Conservation (phyloP, 1,140 invertebrate species). For the Temnothorax longispinosus region DNA sequence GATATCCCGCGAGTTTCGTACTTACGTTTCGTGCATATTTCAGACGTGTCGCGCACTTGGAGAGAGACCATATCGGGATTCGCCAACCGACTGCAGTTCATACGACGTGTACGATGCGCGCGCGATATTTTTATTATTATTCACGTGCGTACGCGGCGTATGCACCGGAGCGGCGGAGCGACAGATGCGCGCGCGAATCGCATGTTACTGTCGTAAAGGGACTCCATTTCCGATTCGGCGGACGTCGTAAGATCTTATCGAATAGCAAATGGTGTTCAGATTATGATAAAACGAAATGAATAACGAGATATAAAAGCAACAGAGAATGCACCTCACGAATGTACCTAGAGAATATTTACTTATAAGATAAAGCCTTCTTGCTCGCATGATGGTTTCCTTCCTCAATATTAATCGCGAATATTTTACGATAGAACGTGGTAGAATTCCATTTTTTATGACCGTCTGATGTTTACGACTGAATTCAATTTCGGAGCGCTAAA, state of each 20-base stretch:
- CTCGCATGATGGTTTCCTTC: not conserved
- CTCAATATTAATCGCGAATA: not conserved
- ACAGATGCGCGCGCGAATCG: constrained; percentile 8
- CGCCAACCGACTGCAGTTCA: constrained; percentile 64
- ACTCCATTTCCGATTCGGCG: constrained; percentile 36
- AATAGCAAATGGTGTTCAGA: constrained; percentile 26
- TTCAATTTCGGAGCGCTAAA: not conserved
- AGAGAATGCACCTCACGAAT: not conserved
- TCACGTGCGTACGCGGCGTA: not conserved
- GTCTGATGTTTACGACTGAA: not conserved
- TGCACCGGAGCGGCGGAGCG: not conserved
- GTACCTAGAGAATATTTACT: constrained; percentile 17
- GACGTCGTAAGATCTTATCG: constrained; percentile 30
- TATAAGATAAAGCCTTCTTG: not conserved
- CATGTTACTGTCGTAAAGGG: not conserved
- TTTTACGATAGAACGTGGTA: not conserved
- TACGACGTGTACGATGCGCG: constrained; percentile 27
- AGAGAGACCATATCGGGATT: constrained; percentile 71
- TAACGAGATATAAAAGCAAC: not conserved
- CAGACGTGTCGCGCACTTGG: constrained; percentile 66
- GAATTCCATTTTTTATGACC: not conserved
- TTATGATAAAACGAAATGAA: constrained; percentile 34
- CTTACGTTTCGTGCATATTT: constrained; percentile 75
- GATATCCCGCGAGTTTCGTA: constrained; percentile 73
- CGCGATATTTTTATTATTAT: constrained; percentile 27